phyloP scores from a whole-genome alignment of 2,888 invertebrate genomes.

The Macropis europaea region DNA sequence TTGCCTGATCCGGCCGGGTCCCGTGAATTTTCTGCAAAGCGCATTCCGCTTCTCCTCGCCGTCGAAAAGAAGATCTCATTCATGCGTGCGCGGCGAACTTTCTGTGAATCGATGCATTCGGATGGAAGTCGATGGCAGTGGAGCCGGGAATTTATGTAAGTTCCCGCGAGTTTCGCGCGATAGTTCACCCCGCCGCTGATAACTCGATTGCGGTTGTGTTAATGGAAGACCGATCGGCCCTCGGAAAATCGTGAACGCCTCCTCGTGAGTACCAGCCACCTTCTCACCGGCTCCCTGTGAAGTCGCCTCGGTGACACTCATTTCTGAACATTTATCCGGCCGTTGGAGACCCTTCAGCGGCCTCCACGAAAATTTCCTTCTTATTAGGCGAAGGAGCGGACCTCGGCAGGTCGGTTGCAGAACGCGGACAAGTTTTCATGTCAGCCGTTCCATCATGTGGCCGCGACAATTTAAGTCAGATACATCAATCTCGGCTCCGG shows the following conservation, averaged over 20 bases:
- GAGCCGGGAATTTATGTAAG: slow-evolving; percentile 19
- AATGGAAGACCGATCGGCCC: slow-evolving; percentile 26
- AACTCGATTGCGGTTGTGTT: slow-evolving; percentile 39
- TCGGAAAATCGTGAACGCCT: slow-evolving; percentile 8
- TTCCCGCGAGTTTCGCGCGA: neutral
- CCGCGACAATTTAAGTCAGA: slow-evolving; percentile 3
- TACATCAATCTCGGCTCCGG: neutral
- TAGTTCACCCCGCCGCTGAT: slow-evolving; percentile 2
- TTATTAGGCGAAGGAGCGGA: too few relatives aligned
- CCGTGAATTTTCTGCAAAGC: neutral
- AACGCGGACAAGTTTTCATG: slow-evolving; percentile 6
- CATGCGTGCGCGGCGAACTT: too few relatives aligned
- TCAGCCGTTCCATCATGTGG: slow-evolving; percentile 11
- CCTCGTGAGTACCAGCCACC: slow-evolving; percentile 1
- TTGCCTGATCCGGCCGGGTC: neutral
- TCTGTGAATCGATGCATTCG: slow-evolving; percentile 4
- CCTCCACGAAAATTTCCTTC: too few relatives aligned
- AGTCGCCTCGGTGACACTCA: too few relatives aligned
- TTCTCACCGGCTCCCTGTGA: too few relatives aligned
- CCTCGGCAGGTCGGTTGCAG: too few relatives aligned
- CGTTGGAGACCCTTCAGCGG: too few relatives aligned
- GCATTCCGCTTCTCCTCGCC: too few relatives aligned
- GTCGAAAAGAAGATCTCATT: too few relatives aligned
- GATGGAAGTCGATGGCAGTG: slow-evolving; percentile 6
- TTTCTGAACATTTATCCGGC: too few relatives aligned